Percentiles rank a stretch among this genome's conserved stretches.
Evolutionary conservation across 2,888 invertebrate genomes (phyloP).

Genomic region (Synanthedon formicaeformis): DNA sequence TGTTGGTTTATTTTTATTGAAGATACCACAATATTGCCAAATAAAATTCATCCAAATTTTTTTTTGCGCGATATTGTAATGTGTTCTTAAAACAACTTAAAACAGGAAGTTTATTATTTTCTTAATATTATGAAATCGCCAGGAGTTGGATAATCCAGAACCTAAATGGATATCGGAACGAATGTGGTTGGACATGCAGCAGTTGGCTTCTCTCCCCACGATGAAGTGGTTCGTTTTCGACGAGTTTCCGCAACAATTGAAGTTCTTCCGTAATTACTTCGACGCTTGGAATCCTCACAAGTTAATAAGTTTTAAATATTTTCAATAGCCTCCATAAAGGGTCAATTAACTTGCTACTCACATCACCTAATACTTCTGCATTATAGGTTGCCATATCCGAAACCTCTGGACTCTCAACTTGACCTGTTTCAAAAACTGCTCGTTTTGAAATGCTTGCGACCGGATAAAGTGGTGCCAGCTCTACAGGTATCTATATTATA

Average conservation of each 20-base stretch:
- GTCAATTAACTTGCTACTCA: no score
- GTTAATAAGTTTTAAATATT: slow-evolving; percentile 26
- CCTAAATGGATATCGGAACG: slow-evolving; percentile 82
- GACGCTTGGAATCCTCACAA: slow-evolving; percentile 77
- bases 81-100: no score
- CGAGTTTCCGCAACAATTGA: slow-evolving; percentile 22
- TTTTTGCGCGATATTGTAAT: no score
- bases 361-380: not conserved
- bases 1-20: no score
- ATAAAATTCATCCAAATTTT: no score
- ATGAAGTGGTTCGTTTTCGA: slow-evolving; percentile 70
- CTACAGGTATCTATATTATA: slow-evolving; percentile 63
- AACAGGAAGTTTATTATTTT: no score
- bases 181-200: slow-evolving; percentile 85
- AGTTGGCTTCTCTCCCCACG: slow-evolving; percentile 74
- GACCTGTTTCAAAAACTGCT: slow-evolving; percentile 82
- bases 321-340: not conserved
- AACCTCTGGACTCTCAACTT: slow-evolving; percentile 72
- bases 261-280: slow-evolving; percentile 73
- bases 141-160: slow-evolving; percentile 77
- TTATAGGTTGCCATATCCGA: slow-evolving; percentile 73
- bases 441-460: slow-evolving; percentile 82
- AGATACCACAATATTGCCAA: no score
- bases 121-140: no score
- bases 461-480: slow-evolving; percentile 86